Percentiles rank a stretch among this genome's conserved stretches.
phyloP scores from a whole-genome alignment of 1,140 invertebrate species.

The Paraescarpia echinospica region DNA sequence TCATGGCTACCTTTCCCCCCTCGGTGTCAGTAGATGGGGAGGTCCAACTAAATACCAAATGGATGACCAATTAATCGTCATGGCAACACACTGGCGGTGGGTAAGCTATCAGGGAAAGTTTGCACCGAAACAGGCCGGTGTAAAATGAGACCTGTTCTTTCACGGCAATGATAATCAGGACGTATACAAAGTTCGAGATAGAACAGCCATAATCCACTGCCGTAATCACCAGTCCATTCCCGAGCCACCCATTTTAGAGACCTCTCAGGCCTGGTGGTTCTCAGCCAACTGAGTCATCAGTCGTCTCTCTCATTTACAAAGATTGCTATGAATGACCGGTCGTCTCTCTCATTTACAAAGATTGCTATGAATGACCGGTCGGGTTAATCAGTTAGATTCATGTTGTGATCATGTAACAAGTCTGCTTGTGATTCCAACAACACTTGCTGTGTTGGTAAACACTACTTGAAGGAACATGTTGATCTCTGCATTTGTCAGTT shows the following conservation, averaged over 20 bases:
- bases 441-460: background rate
- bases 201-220: background rate
- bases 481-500: background rate
- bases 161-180: background rate
- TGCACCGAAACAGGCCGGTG: background rate
- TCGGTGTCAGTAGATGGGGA: background rate
- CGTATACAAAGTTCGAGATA: background rate
- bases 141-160: constrained; percentile 1
- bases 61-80: background rate
- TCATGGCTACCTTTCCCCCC: background rate
- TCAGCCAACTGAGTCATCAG: background rate
- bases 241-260: background rate
- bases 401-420: background rate
- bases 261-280: background rate
- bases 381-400: constrained; percentile 1
- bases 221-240: background rate
- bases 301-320: background rate
- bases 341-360: background rate
- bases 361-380: background rate
- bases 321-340: background rate
- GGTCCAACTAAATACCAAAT: background rate
- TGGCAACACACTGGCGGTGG: background rate
- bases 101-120: background rate
- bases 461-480: background rate
- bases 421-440: background rate